A percentile compares a stretch with the other conserved stretches of the same genome.
phyloP scores from a whole-genome alignment of 92 coral and sea anemone species.

The Bergia puertoricense region DNA sequence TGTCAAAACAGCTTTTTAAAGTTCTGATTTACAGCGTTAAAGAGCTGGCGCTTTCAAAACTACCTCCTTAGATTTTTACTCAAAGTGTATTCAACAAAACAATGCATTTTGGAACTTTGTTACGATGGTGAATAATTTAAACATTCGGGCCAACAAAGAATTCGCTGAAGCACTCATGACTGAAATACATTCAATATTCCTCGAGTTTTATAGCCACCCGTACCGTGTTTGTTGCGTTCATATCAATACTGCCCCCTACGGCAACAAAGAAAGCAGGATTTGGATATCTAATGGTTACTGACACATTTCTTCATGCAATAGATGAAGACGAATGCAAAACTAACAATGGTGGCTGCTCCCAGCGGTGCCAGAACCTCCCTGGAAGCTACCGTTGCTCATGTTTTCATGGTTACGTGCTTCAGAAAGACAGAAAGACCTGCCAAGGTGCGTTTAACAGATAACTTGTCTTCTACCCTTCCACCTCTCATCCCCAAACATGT shows the following conservation, averaged over 20 bases:
- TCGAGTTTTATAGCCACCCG: too few relatives aligned
- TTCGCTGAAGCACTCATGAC: too few relatives aligned
- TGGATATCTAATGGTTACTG: not conserved
- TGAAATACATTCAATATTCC: too few relatives aligned
- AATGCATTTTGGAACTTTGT: too few relatives aligned
- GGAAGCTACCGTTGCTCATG: slow-evolving; percentile 91
- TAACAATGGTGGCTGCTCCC: slow-evolving; percentile 82
- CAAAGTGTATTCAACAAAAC: too few relatives aligned
- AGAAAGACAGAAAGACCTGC: slow-evolving; percentile 81
- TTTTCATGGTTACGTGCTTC: slow-evolving; percentile 65
- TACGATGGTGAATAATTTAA: too few relatives aligned
- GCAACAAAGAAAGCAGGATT: not conserved
- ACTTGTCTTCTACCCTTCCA: not conserved
- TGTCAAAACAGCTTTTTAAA: not conserved
- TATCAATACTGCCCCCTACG: not conserved
- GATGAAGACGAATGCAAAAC: slow-evolving; percentile 83
- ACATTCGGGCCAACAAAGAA: too few relatives aligned
- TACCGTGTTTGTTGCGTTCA: too few relatives aligned
- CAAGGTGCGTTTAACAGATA: slow-evolving; percentile 52
- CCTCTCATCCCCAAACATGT: not conserved
- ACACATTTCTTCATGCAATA: slow-evolving; percentile 8
- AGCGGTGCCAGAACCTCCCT: slow-evolving; percentile 75
- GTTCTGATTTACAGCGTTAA: not conserved
- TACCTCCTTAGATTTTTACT: too few relatives aligned
- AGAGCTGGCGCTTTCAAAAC: too few relatives aligned